phyloP scores from a whole-genome alignment of 1,140 invertebrate species.

The Pinna nobilis region DNA sequence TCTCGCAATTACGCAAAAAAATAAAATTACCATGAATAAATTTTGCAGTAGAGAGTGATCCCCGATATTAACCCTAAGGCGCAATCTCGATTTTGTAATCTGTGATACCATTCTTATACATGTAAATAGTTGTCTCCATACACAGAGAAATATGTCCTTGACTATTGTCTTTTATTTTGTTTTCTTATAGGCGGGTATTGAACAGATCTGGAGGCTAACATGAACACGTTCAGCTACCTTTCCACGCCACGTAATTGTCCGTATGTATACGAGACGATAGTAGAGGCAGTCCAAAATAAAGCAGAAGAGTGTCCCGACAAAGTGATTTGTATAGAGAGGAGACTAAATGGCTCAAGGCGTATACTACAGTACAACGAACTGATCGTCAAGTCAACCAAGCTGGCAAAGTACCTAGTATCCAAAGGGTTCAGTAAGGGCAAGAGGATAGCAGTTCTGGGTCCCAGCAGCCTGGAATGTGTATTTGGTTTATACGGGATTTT shows the following conservation, averaged over 20 bases:
- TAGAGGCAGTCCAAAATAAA: not conserved
- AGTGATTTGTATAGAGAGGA: not conserved
- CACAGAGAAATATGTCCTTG: too few relatives aligned
- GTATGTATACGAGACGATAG: not conserved
- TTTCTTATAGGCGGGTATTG: too few relatives aligned
- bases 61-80: too few relatives aligned
- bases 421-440: not conserved
- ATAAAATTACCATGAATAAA: too few relatives aligned
- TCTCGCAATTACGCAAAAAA: too few relatives aligned
- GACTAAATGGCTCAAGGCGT: not conserved
- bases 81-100: too few relatives aligned
- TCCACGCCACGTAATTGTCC: not conserved
- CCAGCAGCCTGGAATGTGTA: not conserved
- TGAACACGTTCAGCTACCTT: not conserved
- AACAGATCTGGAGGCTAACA: too few relatives aligned
- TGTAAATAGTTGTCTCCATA: too few relatives aligned
- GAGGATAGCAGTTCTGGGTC: not conserved
- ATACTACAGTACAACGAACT: not conserved
- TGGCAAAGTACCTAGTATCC: constrained; percentile 8
- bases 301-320: not conserved
- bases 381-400: not conserved
- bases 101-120: too few relatives aligned
- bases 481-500: constrained; percentile 1
- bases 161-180: too few relatives aligned
- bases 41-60: too few relatives aligned